Base-by-base conservation (phyloP, 2,113 vertebrate species). In the Eretmodus cyanostictus region DNA sequence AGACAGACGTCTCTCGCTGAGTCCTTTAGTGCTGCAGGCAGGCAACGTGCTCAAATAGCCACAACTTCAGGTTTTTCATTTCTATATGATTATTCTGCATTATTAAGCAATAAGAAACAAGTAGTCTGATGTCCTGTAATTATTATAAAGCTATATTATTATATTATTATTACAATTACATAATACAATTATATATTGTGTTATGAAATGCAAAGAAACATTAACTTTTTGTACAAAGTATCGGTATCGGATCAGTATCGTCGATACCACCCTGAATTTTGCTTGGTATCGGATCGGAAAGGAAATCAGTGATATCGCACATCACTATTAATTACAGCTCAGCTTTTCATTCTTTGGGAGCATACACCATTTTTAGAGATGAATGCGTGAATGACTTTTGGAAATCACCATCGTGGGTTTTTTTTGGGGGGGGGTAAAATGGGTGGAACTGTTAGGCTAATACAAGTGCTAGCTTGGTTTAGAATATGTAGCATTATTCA, bases 11-110 rank as follows among this genome's bases (percentile, higher is more conserved):
- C 55, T 29, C 55, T 5, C 5, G 0, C 2, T 0, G 13, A 59
- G 24, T 55, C 4, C 55, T 57, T 57, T 9, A 57, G 0, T 57
- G 55, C 13, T 59, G 53, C 51, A 54, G 51, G 3, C 54, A 27
- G 22, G 13, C 4, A 59, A 2, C 3, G 0, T 59, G 55, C 0
- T 16, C 24, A 16, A 9, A 59, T 29, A 0, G 55, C 3, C 27
- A 59, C 27, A 59, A 0, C 27, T 59, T 59, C 55, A 16, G 12
- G 3, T 6, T 59, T 29, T 16, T 4, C 0, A 59, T 31, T 59
- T 17, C 14, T 59, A 31, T 59, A 31, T 17, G 55, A 59, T 59
- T 1, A 59, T 31, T 59, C 55, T 59, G 27, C 14, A 59, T 59
- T 59, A 59, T 59, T 17, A 59, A 16, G 55, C 3, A 1, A 54